Base-by-base conservation (phyloP, 2,113 vertebrate species). In the Erythrocebus patas region DNA sequence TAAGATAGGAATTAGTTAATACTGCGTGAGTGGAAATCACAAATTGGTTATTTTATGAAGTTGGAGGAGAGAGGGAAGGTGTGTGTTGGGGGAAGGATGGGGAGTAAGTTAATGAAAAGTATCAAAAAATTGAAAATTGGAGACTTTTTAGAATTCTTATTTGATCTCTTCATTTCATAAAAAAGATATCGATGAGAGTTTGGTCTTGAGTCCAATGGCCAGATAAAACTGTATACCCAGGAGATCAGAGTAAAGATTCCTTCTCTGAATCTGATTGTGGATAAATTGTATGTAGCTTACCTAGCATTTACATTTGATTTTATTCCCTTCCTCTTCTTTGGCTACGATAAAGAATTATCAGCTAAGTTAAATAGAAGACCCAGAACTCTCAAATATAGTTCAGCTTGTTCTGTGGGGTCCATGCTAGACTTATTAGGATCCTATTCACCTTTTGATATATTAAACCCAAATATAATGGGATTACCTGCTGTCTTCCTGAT, bases 401-500 rank as follows among this genome's bases (percentile, higher is more conserved):
- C 2, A 68, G 23, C 10, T 68, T 76, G 55, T 22, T 73, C 40
- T 64, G 1, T 50, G 32, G 45, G 48, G 38, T 83, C 22, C 30
- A 38, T 40, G 75, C 8, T 5, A 82, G 32, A 70, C 20, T 25
- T 76, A n/a, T 88, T 45, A 64, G n/a, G 14, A 11, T 52, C 52
- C 22, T 9, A 32, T 3, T 83, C 23, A 57, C 16, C 35, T 59
- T 92, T 97, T 70, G 82, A 75, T 50, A 79, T 35, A 55, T 50
- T 61, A 16, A 95, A 0, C 0, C 70, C 14, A 32, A 70, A 14
- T 0, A 0, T 16, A 91, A 61, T 3, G 0, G 8, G 43, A 73
- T 8, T 82, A 98, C 76, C 93, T 98, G 95, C 96, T 96, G 10
- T 79, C 96, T 14, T 97, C 91, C 79, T 91, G 96, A 90, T 98